These are phyloP conservation scores for human DNA, from an alignment of 2,113 vertebrate species.

Conservation along the genomic window DNA sequence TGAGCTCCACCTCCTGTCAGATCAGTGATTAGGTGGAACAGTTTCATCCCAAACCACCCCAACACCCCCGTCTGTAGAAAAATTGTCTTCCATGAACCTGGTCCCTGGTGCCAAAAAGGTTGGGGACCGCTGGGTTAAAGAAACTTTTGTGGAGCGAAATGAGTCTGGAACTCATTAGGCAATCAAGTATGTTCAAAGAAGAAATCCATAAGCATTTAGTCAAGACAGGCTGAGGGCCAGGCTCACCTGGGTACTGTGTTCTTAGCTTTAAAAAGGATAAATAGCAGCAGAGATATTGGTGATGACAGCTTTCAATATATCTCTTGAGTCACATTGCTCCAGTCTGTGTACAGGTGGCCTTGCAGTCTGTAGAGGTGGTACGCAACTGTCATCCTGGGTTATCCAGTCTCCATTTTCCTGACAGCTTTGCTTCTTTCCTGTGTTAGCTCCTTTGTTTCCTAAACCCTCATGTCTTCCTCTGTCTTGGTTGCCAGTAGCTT, in stretches of 20 bases:
- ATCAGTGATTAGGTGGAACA: too few relatives aligned
- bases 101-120: too few relatives aligned
- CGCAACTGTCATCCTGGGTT: neutral
- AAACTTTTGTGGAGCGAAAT: neutral
- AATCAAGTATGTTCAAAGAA: conserved; percentile 1
- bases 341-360: neutral
- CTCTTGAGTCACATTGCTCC: neutral
- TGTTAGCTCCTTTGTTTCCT: neutral
- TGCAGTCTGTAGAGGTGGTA: neutral
- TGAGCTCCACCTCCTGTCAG: too few relatives aligned
- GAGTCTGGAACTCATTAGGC: neutral
- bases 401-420: neutral
- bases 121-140: too few relatives aligned
- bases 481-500: neutral
- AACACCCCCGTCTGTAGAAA: too few relatives aligned
- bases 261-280: neutral
- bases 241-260: neutral
- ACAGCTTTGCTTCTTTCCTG: neutral
- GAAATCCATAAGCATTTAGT: neutral
- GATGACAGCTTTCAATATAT: neutral
- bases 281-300: neutral
- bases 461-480: neutral
- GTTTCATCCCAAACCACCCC: too few relatives aligned
- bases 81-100: too few relatives aligned
- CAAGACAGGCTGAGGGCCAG: neutral